Percentiles rank a stretch among this genome's conserved stretches.
These are phyloP conservation scores for Crematogaster levior DNA, from an alignment of 2,888 invertebrate species.

Conservation along the genomic window DNA sequence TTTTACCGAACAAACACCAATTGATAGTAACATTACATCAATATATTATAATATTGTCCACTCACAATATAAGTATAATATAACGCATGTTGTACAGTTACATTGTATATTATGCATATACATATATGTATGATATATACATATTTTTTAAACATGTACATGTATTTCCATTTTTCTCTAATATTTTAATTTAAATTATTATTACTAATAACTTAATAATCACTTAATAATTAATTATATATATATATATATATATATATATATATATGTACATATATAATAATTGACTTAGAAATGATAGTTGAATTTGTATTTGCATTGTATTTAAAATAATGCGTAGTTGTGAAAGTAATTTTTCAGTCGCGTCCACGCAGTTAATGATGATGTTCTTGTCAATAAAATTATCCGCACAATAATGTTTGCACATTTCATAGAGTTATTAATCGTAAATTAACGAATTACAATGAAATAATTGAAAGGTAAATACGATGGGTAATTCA, in stretches of 20 bases:
- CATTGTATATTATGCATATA: too few species aligned
- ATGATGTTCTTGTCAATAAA: neutral
- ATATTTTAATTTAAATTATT: neutral
- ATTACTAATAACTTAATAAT: too few species aligned
- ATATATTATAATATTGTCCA: too few species aligned
- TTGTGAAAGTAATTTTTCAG: neutral
- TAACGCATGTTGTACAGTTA: too few species aligned
- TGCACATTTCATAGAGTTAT: neutral
- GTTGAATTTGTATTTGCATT: neutral
- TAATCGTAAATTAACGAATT: neutral
- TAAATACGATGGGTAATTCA: neutral
- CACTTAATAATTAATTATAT: constrained; percentile 1
- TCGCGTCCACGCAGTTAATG: neutral
- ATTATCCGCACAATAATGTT: neutral
- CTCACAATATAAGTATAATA: too few species aligned
- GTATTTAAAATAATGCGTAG: neutral
- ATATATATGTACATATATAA: too few species aligned
- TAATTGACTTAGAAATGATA: neutral
- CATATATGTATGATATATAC: neutral
- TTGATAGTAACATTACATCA: too few species aligned
- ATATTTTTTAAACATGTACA: too few species aligned
- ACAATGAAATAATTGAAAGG: neutral
- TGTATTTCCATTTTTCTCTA: neutral
- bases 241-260: too few species aligned
- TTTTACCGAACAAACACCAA: too few species aligned